phyloP scores from a whole-genome alignment of 1,140 invertebrate genomes.

The Potamilus streckersoni region DNA sequence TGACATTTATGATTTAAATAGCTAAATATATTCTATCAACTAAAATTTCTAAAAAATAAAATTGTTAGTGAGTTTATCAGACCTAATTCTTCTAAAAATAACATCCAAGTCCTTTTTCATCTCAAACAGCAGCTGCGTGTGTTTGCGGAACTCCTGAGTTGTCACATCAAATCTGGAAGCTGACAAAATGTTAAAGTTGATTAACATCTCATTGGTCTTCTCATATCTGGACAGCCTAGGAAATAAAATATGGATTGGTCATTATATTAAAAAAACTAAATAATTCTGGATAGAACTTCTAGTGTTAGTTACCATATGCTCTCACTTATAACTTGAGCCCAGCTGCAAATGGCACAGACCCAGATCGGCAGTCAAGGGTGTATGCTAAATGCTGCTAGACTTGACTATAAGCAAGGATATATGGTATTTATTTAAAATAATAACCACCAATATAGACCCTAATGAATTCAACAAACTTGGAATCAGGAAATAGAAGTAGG shows the following conservation, averaged over 20 bases:
- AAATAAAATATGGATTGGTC: conserved; percentile 32
- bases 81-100: conserved; percentile 72
- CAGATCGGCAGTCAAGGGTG: no score
- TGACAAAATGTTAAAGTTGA: conserved; percentile 92
- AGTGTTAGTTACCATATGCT: no score
- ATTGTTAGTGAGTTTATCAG: conserved; percentile 50
- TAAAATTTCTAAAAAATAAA: neutral
- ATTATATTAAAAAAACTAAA: no score
- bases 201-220: conserved; percentile 96
- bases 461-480: no score
- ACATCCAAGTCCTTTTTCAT: conserved; percentile 75
- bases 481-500: no score
- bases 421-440: no score
- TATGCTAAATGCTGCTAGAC: no score
- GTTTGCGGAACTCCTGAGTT: conserved; percentile 87
- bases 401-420: no score
- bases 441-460: no score
- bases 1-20: neutral
- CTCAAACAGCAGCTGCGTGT: conserved; percentile 80
- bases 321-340: no score
- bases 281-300: no score
- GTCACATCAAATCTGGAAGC: conserved; percentile 83
- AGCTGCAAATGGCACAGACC: no score
- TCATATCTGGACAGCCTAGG: conserved; percentile 92
- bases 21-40: neutral